These are phyloP conservation scores for Crossaster papposus DNA, from an alignment of 53 echinoderm and acorn worm species.

Conservation along the genomic window DNA sequence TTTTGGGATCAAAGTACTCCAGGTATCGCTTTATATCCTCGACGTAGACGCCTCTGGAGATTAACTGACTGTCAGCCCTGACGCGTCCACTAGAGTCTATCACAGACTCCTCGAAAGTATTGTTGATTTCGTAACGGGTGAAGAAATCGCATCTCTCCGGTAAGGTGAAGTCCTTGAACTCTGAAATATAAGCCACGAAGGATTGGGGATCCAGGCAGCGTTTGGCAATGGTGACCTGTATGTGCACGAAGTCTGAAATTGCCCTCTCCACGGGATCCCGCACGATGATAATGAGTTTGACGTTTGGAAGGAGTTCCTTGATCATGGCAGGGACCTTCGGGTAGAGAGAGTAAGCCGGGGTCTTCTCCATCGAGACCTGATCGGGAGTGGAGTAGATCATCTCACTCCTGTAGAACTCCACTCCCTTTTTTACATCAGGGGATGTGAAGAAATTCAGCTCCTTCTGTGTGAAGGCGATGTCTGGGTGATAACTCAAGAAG, in stretches of 20 bases:
- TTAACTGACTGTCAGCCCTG: slow-evolving; percentile 62
- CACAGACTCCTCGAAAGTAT: slow-evolving; percentile 78
- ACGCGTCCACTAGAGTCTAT: slow-evolving; percentile 67
- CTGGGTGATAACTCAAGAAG: slow-evolving; percentile 86
- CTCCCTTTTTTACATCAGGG: slow-evolving; percentile 34
- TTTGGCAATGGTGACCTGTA: slow-evolving; percentile 26
- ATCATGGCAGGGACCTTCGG: slow-evolving; percentile 60
- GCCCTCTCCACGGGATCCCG: slow-evolving; percentile 87
- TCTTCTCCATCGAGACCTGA: slow-evolving; percentile 87
- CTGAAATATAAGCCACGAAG: background rate
- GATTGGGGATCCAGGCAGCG: background rate
- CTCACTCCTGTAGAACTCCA: slow-evolving; percentile 65
- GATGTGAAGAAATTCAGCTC: slow-evolving; percentile 83
- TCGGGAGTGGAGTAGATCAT: slow-evolving; percentile 75
- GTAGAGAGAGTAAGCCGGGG: slow-evolving; percentile 80
- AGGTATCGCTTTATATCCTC: slow-evolving; percentile 69
- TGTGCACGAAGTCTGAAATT: slow-evolving; percentile 86
- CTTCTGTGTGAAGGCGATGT: slow-evolving; percentile 69
- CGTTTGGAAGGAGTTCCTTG: slow-evolving; percentile 53
- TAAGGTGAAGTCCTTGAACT: too few species aligned
- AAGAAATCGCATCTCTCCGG: background rate
- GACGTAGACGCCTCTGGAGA: slow-evolving; percentile 77
- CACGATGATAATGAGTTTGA: slow-evolving; percentile 82
- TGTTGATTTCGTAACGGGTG: slow-evolving; percentile 51
- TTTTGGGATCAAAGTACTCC: slow-evolving; percentile 64